These are phyloP conservation scores for Criorhina ranunculi DNA, from an alignment of 2,888 invertebrate species.

Conservation along the genomic window DNA sequence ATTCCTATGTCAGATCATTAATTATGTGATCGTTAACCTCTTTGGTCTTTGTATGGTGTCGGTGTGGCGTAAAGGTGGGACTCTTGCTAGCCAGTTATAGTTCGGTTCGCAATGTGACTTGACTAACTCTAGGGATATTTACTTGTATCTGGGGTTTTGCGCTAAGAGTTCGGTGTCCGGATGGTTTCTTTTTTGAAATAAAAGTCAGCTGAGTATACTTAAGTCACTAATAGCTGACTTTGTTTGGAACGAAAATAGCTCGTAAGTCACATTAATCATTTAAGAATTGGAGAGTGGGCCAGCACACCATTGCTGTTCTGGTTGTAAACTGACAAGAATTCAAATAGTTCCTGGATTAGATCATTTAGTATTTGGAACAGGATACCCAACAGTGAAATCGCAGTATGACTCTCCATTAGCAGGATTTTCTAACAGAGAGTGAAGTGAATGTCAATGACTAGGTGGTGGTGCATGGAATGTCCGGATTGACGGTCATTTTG, in stretches of 20 bases:
- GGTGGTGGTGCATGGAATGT: too few relatives aligned
- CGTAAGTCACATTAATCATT: conserved; percentile 20
- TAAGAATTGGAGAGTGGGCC: conserved; percentile 6
- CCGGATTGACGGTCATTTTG: too few relatives aligned
- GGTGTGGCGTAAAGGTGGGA: conserved; percentile 45
- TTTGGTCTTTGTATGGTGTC: conserved; percentile 52
- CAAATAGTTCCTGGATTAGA: conserved; percentile 16
- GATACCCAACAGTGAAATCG: too few relatives aligned
- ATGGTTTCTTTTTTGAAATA: too few relatives aligned
- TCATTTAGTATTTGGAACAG: neutral
- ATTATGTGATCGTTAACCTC: conserved; percentile 79
- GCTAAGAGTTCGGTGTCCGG: neutral
- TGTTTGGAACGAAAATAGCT: neutral
- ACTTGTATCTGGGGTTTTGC: conserved; percentile 5
- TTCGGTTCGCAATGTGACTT: neutral
- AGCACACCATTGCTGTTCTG: conserved; percentile 13
- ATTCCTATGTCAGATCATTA: conserved; percentile 78
- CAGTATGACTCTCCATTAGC: too few relatives aligned
- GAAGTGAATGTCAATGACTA: too few relatives aligned
- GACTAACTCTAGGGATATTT: conserved; percentile 16
- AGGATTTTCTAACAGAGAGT: too few relatives aligned
- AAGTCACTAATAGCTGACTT: neutral
- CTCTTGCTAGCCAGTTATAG: conserved; percentile 35
- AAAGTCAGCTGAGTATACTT: neutral
- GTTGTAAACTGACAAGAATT: conserved; percentile 15